These are phyloP conservation scores for Alethe castanea DNA, from an alignment of 2,113 vertebrate genomes.

Conservation along the genomic window DNA sequence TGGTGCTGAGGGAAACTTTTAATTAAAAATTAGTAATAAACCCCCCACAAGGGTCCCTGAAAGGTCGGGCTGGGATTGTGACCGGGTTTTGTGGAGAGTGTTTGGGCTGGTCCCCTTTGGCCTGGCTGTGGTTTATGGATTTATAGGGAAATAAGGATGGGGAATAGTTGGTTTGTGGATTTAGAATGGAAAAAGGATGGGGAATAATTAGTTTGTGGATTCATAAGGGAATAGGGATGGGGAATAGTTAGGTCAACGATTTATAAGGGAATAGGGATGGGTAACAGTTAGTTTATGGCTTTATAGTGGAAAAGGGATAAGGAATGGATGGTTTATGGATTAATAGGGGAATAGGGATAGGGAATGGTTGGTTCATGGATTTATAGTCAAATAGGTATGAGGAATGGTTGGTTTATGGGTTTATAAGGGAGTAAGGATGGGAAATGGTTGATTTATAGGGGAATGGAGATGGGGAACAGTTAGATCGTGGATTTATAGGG, in stretches of 20 bases:
- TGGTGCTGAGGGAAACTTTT: not conserved
- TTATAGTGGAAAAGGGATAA: not conserved
- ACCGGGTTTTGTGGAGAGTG: not conserved
- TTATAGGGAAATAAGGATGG: not conserved
- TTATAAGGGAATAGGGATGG: not conserved
- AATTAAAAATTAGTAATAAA: fast-evolving
- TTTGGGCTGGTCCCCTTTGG: not conserved
- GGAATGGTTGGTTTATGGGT: not conserved
- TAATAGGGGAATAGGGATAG: not conserved
- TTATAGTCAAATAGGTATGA: not conserved
- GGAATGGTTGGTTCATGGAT: not conserved
- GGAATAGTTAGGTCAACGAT: not conserved
- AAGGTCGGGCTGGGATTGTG: not conserved
- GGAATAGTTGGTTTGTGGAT: not conserved
- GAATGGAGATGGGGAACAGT: not conserved
- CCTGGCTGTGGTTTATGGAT: not conserved
- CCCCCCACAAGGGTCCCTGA: fast-evolving
- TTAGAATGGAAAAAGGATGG: not conserved
- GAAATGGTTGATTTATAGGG: not conserved
- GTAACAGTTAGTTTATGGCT: not conserved
- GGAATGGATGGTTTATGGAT: not conserved
- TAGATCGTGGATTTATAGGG: not conserved
- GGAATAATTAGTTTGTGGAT: not conserved
- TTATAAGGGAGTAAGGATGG: not conserved
- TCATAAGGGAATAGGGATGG: not conserved